Evolutionary conservation across 2,113 vertebrate genomes (phyloP).

Genomic region (Saimiri boliviensis): DNA sequence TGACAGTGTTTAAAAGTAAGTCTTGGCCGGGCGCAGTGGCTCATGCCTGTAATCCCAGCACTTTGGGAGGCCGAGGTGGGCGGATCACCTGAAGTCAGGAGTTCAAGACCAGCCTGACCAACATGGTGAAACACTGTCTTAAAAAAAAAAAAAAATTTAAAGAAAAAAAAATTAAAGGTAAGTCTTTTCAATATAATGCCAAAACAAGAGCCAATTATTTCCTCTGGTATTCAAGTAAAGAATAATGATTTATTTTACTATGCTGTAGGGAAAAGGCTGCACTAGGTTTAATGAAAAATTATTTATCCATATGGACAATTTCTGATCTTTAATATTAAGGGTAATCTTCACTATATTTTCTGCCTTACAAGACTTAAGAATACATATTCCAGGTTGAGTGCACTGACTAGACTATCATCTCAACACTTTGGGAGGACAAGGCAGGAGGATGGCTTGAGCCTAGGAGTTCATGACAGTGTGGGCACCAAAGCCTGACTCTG

Average conservation of each 20-base stretch:
- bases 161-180: background rate
- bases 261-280: background rate
- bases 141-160: no score
- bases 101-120: no score
- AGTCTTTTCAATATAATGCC: background rate
- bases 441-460: no score
- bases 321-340: background rate
- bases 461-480: no score
- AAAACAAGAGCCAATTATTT: background rate
- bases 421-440: no score
- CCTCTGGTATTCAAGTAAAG: background rate
- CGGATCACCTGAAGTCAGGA: no score
- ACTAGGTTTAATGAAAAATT: background rate
- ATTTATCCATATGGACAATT: background rate
- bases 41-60: no score
- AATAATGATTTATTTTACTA: constrained; percentile 29
- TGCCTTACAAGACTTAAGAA: background rate
- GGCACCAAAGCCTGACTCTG: no score
- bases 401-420: no score
- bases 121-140: no score
- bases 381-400: background rate
- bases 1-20: background rate
- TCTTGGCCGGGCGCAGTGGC: background rate
- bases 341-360: background rate
- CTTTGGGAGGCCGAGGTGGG: no score